These are phyloP conservation scores for Alviniconcha strummeri DNA, from an alignment of 2,888 invertebrate species.

Conservation along the genomic window DNA sequence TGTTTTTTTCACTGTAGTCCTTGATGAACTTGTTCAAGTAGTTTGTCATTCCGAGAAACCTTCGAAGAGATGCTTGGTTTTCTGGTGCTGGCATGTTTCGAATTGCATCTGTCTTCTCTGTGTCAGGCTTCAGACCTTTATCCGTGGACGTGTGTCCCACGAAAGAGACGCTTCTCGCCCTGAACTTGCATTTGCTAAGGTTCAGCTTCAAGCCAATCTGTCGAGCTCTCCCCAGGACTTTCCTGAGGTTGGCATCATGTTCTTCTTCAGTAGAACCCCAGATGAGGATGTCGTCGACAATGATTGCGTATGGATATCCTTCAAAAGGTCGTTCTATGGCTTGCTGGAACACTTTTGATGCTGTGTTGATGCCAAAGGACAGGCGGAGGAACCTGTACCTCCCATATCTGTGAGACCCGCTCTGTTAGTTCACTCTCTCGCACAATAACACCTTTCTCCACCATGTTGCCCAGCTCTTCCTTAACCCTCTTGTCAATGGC, in stretches of 20 bases:
- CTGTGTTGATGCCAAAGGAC: slow-evolving; percentile 39
- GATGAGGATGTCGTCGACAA: slow-evolving; percentile 33
- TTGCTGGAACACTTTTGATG: slow-evolving; percentile 38
- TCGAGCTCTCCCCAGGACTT: slow-evolving; percentile 15
- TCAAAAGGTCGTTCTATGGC: slow-evolving; percentile 37
- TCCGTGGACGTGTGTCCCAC: not conserved
- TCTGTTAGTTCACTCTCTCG: too few relatives aligned
- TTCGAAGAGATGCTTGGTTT: not conserved
- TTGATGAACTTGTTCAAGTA: not conserved
- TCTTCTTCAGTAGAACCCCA: slow-evolving; percentile 19
- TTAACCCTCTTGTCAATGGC: too few relatives aligned
- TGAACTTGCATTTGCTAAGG: not conserved
- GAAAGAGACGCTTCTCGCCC: not conserved
- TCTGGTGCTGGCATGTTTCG: not conserved
- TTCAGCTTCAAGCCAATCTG: slow-evolving; percentile 33
- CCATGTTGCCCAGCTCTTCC: too few relatives aligned
- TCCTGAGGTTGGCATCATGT: slow-evolving; percentile 32
- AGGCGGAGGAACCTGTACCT: slow-evolving; percentile 35
- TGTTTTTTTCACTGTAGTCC: not conserved
- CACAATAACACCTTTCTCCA: too few relatives aligned
- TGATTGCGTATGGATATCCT: slow-evolving; percentile 23
- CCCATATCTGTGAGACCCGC: too few relatives aligned
- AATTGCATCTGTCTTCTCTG: not conserved
- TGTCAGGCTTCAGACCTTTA: not conserved
- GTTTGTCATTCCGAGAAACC: not conserved